A percentile compares a stretch with the other conserved stretches of the same genome.
These are phyloP conservation scores for Littorina saxatilis DNA, from an alignment of 1,140 invertebrate genomes.

Conservation along the genomic window DNA sequence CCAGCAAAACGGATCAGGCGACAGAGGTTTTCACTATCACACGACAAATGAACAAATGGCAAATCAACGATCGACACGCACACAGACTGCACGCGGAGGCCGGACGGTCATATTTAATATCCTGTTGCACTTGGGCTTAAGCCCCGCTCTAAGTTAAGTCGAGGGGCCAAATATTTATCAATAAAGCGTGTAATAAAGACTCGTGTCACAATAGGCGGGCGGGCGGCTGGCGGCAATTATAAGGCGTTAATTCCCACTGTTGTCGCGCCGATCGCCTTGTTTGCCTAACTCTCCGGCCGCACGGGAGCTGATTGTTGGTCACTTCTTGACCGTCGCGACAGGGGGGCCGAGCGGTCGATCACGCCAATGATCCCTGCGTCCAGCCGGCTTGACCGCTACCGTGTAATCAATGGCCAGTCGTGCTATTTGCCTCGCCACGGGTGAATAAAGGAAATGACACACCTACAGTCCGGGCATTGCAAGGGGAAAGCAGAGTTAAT, in stretches of 20 bases:
- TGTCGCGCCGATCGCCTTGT: slow-evolving; percentile 4
- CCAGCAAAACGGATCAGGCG: no score
- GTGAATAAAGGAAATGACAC: no score
- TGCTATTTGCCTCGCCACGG: no score
- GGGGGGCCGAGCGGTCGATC: background rate
- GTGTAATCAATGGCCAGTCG: slow-evolving; percentile 2
- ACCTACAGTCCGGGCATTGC: no score
- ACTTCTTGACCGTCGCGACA: background rate
- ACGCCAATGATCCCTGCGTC: background rate
- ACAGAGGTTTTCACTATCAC: no score
- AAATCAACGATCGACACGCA: no score
- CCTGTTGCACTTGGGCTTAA: background rate
- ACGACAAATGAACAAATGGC: no score
- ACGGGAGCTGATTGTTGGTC: background rate
- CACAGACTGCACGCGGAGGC: no score
- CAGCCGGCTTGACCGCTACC: background rate
- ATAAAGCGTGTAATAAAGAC: slow-evolving; percentile 4
- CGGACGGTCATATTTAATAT: no score
- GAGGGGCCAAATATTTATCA: no score
- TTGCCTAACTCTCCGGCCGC: slow-evolving; percentile 1
- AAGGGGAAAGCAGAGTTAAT: background rate
- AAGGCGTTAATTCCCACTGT: background rate
- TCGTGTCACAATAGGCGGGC: background rate
- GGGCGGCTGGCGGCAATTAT: background rate
- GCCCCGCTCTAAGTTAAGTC: no score